Percentiles rank a stretch among this genome's conserved stretches.
These are phyloP conservation scores for Hozukius guyotensis DNA, from an alignment of 2,797 vertebrate genomes.

Conservation along the genomic window DNA sequence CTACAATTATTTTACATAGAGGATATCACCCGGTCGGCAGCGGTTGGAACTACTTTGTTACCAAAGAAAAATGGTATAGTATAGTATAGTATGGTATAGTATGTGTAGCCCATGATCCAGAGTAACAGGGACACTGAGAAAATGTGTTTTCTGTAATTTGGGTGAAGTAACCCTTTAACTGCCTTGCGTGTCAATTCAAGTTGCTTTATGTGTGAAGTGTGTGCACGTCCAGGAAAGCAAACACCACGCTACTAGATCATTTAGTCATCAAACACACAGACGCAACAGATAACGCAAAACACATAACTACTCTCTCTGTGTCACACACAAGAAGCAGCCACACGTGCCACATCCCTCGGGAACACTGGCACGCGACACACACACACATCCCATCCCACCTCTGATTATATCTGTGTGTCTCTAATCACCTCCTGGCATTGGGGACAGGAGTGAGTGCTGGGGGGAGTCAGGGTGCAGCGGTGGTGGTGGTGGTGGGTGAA, in stretches of 20 bases:
- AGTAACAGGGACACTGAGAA: neutral
- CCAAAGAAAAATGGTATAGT: neutral
- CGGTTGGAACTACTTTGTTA: neutral
- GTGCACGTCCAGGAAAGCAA: neutral
- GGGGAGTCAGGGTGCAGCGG: conserved; percentile 72
- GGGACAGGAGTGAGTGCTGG: conserved; percentile 79
- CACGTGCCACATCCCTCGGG: conserved; percentile 53
- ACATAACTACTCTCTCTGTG: conserved; percentile 2
- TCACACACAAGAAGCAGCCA: conserved; percentile 29
- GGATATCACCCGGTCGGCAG: no score
- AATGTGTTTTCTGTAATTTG: neutral
- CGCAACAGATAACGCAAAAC: conserved; percentile 24
- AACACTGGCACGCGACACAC: conserved; percentile 11
- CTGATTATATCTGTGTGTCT: conserved; percentile 90
- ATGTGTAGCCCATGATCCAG: neutral
- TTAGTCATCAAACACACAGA: conserved; percentile 14
- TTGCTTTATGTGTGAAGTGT: neutral
- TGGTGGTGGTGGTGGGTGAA: conserved; percentile 67
- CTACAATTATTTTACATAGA: no score
- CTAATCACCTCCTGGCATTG: conserved; percentile 93
- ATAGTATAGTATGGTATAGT: no score
- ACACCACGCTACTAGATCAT: neutral
- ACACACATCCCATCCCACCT: conserved; percentile 79
- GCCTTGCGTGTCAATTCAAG: neutral
- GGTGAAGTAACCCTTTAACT: neutral